Conservation (phyloP, 92 coral and sea anemone species). For the Pocillopora grandis region DNA sequence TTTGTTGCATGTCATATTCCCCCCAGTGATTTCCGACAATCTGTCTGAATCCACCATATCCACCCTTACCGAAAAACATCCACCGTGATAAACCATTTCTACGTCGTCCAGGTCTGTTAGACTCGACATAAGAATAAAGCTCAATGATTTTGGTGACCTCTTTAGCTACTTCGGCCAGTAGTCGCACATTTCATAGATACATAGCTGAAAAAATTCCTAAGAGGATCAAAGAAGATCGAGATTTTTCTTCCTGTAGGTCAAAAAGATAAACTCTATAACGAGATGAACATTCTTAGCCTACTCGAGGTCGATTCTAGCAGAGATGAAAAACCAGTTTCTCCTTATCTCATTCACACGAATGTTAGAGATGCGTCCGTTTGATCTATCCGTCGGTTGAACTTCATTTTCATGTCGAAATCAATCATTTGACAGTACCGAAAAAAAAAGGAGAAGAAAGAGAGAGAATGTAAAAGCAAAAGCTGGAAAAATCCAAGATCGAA, state of each 20-base stretch:
- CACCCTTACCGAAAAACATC: too few species aligned
- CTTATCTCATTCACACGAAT: not conserved
- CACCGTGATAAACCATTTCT: not conserved
- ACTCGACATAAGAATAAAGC: not conserved
- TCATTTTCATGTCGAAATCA: too few species aligned
- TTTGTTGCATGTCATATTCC: constrained; percentile 4
- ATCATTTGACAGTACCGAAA: too few species aligned
- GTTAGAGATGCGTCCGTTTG: too few species aligned
- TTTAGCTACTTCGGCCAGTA: too few species aligned
- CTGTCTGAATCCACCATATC: too few species aligned
- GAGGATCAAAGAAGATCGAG: constrained; percentile 8
- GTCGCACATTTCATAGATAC: not conserved
- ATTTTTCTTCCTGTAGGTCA: constrained; percentile 7
- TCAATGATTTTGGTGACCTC: too few species aligned
- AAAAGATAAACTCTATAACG: constrained; percentile 7
- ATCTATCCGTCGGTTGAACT: too few species aligned
- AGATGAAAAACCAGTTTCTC: not conserved
- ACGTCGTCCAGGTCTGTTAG: not conserved
- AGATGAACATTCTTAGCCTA: constrained; percentile 23
- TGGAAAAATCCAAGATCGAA: too few species aligned
- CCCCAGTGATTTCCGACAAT: not conserved
- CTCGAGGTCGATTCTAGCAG: not conserved
- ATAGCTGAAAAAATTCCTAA: constrained; percentile 7
- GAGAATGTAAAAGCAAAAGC: too few species aligned
- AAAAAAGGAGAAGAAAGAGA: too few species aligned